A percentile compares a stretch with the other conserved stretches of the same genome.
Conservation (phyloP, 2,888 invertebrate genomes). For the Boloria selene region DNA sequence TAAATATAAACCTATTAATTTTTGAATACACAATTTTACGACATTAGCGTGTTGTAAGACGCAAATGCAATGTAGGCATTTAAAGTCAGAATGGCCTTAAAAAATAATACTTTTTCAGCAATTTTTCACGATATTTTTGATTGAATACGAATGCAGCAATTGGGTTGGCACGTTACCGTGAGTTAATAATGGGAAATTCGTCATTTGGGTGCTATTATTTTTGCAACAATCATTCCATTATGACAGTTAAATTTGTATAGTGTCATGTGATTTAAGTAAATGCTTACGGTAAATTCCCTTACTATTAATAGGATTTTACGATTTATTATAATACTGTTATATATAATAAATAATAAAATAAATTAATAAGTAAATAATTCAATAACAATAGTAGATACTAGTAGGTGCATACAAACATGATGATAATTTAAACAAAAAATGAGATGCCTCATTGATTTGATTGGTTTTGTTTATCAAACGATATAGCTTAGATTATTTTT, state of each 20-base stretch:
- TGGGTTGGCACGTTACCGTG: constrained; percentile 41
- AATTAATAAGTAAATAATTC: too few relatives aligned
- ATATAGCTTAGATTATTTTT: too few relatives aligned
- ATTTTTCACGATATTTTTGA: constrained; percentile 40
- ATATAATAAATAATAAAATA: too few relatives aligned
- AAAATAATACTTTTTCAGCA: constrained; percentile 34
- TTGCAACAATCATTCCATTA: constrained; percentile 50
- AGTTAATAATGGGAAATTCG: constrained; percentile 49
- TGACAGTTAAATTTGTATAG: constrained; percentile 61
- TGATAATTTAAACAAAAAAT: too few relatives aligned
- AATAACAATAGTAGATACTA: too few relatives aligned
- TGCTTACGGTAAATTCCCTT: neutral
- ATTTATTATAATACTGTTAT: too few relatives aligned
- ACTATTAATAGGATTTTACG: too few relatives aligned
- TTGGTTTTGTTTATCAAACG: too few relatives aligned
- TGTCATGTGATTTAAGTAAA: constrained; percentile 43
- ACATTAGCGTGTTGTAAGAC: constrained; percentile 30
- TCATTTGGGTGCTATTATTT: constrained; percentile 56
- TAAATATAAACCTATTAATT: neutral
- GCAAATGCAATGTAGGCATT: constrained; percentile 25
- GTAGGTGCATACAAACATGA: too few relatives aligned
- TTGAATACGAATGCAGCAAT: constrained; percentile 41
- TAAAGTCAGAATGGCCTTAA: constrained; percentile 34
- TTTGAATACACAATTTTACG: constrained; percentile 4
- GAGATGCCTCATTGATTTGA: too few relatives aligned